phyloP scores from a whole-genome alignment of 2,113 vertebrate genomes.

The Siniperca knerii region DNA sequence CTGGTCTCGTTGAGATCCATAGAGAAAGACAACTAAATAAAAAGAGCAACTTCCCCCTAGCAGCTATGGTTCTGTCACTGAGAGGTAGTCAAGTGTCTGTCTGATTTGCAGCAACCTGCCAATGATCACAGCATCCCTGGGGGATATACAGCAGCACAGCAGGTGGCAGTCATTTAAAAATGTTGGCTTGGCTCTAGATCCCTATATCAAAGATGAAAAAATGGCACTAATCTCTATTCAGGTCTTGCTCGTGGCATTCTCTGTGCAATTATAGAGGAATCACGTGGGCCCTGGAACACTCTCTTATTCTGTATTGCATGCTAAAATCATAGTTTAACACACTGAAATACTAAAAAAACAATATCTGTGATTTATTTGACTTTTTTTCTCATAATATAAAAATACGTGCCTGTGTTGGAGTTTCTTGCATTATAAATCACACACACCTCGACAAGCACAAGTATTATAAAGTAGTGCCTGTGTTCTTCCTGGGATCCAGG shows the following conservation, averaged over 20 bases:
- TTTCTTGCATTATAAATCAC: slow-evolving; percentile 24
- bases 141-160: slow-evolving; percentile 72
- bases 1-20: slow-evolving; percentile 36
- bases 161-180: slow-evolving; percentile 77
- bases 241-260: slow-evolving; percentile 66
- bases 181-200: slow-evolving; percentile 64
- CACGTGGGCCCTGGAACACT: slow-evolving; percentile 51
- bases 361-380: slow-evolving; percentile 1
- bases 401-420: slow-evolving; percentile 21
- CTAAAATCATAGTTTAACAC: slow-evolving; percentile 47
- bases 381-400: slow-evolving; percentile 25
- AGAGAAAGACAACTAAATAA: slow-evolving; percentile 40
- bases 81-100: slow-evolving; percentile 66
- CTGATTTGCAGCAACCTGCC: slow-evolving; percentile 70
- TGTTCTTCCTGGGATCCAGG: slow-evolving; percentile 15
- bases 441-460: slow-evolving; percentile 4
- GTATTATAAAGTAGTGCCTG: slow-evolving; percentile 11
- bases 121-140: slow-evolving; percentile 72
- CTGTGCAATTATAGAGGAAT: slow-evolving; percentile 58
- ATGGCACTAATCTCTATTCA: slow-evolving; percentile 69
- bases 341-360: slow-evolving; percentile 16
- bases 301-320: slow-evolving; percentile 27
- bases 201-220: slow-evolving; percentile 73
- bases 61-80: slow-evolving; percentile 47
- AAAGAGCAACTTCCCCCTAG: slow-evolving; percentile 30